Base-by-base conservation (phyloP, 2,113 vertebrate species). In the Entelurus aequoreus region DNA sequence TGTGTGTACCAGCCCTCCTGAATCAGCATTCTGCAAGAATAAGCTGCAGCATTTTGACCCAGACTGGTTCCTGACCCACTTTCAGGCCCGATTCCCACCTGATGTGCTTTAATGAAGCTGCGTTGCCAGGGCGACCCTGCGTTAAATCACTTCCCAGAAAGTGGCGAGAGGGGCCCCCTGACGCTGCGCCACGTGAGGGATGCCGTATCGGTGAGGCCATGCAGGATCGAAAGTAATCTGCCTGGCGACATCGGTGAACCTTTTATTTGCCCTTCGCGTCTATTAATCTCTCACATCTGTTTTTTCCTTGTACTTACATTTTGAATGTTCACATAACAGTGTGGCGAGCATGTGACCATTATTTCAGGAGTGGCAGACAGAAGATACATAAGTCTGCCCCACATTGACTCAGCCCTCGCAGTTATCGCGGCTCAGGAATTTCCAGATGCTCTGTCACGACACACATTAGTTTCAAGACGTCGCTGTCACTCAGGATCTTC, bases 121-220 rank as follows among this genome's bases (percentile, higher is more conserved):
- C 54, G 71, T 77, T 77, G 75, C 70, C 76, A 56, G 37, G 65
- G 69, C 61, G 67, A 77, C 47, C 49, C 42, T n/a, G 50, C 48
- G n/a, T 19, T 81, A 37, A 75, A 76, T 72, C 75, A 72, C 54
- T 28, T 0, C 16, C 47, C 48, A 15, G 51, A 54, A 62, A 58
- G 49, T 5, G 53, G 51, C 63, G 66, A 19, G 70, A 75, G 71
- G 16, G 1, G 48, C 54, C 59, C 19, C 35, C 48, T 71, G 67
- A 50, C 60, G 55, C 5, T 60, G 60, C 61, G 51, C 46, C 56
- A 53, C 10, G 8, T n/a, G 13, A 50, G 51, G 6, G 11, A 48
- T 37, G 55, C 16, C 48, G 52, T 54, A 42, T 47, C 49, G 50
- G 12, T 11, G 62, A n/a, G 1, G 12, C 35, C 66, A 4, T 28